Evolutionary conservation across 2,888 invertebrate genomes (phyloP).

Genomic region (Tigriopus californicus): DNA sequence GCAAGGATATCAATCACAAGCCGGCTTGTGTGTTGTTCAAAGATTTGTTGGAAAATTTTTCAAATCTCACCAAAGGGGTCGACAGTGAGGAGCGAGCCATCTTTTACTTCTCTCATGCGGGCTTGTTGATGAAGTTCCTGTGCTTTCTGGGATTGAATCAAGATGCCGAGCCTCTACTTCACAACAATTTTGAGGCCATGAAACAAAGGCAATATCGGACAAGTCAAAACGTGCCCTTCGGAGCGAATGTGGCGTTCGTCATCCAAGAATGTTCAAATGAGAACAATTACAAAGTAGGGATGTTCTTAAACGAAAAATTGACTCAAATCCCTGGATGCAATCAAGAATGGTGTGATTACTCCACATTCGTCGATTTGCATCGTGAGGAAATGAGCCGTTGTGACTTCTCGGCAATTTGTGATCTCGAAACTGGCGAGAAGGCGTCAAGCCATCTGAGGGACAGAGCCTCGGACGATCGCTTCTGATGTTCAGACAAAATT

Average conservation of each 20-base stretch:
- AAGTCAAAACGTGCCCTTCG: conserved; percentile 1
- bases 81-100: conserved; percentile 30
- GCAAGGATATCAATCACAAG: conserved; percentile 45
- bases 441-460: no score
- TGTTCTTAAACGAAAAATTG: conserved; percentile 10
- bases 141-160: background rate
- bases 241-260: conserved; percentile 1
- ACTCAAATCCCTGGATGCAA: conserved; percentile 5
- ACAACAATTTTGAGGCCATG: background rate
- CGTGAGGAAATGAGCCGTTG: background rate
- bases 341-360: conserved; percentile 3
- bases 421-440: no score
- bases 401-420: background rate
- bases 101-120: conserved; percentile 64
- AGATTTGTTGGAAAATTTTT: conserved; percentile 47
- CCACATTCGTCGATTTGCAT: background rate
- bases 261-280: background rate
- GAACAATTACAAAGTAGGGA: background rate
- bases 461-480: no score
- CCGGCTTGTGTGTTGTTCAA: conserved; percentile 54
- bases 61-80: conserved; percentile 19
- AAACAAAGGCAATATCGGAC: background rate
- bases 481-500: no score
- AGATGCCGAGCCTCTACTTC: background rate
- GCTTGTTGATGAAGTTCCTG: conserved; percentile 46